Base-by-base conservation (phyloP, 2,113 vertebrate species). In the Orthonyx spaldingii region DNA sequence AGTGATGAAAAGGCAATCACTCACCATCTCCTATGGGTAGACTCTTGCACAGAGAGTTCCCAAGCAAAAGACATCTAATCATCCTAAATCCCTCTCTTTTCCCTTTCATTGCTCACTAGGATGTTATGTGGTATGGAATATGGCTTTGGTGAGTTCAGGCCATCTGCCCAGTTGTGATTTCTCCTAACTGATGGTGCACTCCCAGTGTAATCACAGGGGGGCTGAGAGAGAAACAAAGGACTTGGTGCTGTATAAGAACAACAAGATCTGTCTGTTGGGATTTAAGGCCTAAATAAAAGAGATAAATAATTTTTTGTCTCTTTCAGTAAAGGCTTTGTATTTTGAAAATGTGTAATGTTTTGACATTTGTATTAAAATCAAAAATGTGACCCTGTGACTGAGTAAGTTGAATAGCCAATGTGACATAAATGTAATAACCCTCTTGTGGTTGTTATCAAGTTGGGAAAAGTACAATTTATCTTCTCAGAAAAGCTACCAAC, bases 171-270 rank as follows among this genome's bases (percentile, higher is more conserved):
- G 30, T 23, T 47, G 11, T 64, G 13, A 26, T 26, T 57, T 18
- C 18, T 57, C 16, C 18, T 30, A 69, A 1, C 6, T 2, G 3
- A 10, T 20, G 39, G 27, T 3, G 6, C 10, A 84, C 1, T 5
- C 15, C 13, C 20, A 20, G 11, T 33, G 17, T 77, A 27, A 49
- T 49, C 46, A 27, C 6, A 13, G n/a, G 41, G 41, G 4, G 37
- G 9, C 18, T 72, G 39, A 88, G 27, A 41, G 22, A 42, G 72
- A 57, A 88, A 59, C 11, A 46, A 64, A 50, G 13, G 26, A 63
- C 33, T n/a, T 53, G 16, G 24, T 59, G 22, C 10, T 53, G 16
- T 17, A 42, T 60, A 24, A 56, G 6, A 71, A 65, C 39, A 82
- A 79, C 17, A 84, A 41, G 12, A 78, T 33, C 23, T 84, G 13